Conservation (phyloP, 2,113 vertebrate species). For the Nansenia antarctica region DNA sequence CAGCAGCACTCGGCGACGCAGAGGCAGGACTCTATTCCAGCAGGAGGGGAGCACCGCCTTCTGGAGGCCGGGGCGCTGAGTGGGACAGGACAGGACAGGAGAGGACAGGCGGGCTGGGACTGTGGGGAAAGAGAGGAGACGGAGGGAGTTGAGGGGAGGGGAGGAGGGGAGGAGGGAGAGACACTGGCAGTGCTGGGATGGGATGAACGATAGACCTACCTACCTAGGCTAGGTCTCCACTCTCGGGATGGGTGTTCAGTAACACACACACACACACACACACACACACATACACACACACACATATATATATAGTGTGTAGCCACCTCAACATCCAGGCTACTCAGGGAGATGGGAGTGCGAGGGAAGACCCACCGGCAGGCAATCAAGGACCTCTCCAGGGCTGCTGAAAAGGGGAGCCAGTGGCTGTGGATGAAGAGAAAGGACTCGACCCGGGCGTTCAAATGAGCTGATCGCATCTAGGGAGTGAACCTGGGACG, state of each 20-base stretch:
- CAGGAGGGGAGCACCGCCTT: constrained; percentile 36
- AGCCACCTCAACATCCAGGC: too few relatives aligned
- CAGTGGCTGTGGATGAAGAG: too few relatives aligned
- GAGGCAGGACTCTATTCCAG: constrained; percentile 48
- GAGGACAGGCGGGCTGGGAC: neutral
- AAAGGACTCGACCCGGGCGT: too few relatives aligned
- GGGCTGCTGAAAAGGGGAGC: too few relatives aligned
- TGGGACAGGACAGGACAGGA: constrained; percentile 7
- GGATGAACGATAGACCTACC: neutral
- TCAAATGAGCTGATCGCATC: too few relatives aligned
- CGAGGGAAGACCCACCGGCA: too few relatives aligned
- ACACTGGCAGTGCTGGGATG: neutral
- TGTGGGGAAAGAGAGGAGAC: neutral
- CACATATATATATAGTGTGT: too few relatives aligned
- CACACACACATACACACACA: too few relatives aligned
- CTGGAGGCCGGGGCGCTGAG: constrained; percentile 14
- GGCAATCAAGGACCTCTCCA: too few relatives aligned
- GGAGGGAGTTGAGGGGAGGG: neutral
- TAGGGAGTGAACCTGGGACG: too few relatives aligned
- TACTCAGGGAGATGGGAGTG: too few relatives aligned
- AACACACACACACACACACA: too few relatives aligned
- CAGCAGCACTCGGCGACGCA: constrained; percentile 18
- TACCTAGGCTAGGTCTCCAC: neutral
- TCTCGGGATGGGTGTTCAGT: neutral
- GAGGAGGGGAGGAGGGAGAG: constrained; percentile 17